phyloP scores from a whole-genome alignment of 2,113 vertebrate genomes.

The Brachionichthys hirsutus region DNA sequence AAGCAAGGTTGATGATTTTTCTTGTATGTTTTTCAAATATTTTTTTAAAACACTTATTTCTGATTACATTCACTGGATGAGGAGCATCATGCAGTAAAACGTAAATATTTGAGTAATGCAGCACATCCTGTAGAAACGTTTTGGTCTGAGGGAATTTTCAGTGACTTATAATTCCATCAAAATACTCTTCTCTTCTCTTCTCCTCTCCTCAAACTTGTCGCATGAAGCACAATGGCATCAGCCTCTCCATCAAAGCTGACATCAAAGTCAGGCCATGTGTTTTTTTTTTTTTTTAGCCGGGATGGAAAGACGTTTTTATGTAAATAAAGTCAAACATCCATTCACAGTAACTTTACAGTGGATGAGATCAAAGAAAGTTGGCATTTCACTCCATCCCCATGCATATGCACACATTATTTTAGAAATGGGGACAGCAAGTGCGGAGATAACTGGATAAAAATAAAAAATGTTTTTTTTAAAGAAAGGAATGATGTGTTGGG shows the following conservation, averaged over 20 bases:
- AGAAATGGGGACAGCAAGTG: neutral
- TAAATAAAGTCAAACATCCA: constrained; percentile 55
- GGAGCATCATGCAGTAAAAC: too few relatives aligned
- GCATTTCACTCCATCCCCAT: constrained; percentile 40
- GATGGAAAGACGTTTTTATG: constrained; percentile 57
- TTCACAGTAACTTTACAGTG: constrained; percentile 35
- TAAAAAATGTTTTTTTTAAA: neutral
- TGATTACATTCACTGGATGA: too few relatives aligned
- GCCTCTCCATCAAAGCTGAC: constrained; percentile 51
- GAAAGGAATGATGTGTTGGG: neutral
- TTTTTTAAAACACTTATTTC: too few relatives aligned
- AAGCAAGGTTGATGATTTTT: too few relatives aligned
- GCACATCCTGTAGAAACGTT: too few relatives aligned
- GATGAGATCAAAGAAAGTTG: constrained; percentile 48
- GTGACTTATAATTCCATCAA: too few relatives aligned
- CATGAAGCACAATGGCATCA: constrained; percentile 23
- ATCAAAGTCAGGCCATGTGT: constrained; percentile 55
- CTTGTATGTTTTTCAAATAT: too few relatives aligned
- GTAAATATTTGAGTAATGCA: too few relatives aligned
- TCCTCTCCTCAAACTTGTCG: constrained; percentile 6
- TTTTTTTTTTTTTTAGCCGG: constrained; percentile 20
- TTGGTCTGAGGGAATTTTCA: too few relatives aligned
- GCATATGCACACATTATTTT: constrained; percentile 33
- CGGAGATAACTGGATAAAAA: constrained; percentile 13
- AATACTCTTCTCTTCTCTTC: neutral